Percentiles rank a stretch among this genome's conserved stretches.
phyloP scores from a whole-genome alignment of 2,113 vertebrate species.

The Thamnophis sirtalis region DNA sequence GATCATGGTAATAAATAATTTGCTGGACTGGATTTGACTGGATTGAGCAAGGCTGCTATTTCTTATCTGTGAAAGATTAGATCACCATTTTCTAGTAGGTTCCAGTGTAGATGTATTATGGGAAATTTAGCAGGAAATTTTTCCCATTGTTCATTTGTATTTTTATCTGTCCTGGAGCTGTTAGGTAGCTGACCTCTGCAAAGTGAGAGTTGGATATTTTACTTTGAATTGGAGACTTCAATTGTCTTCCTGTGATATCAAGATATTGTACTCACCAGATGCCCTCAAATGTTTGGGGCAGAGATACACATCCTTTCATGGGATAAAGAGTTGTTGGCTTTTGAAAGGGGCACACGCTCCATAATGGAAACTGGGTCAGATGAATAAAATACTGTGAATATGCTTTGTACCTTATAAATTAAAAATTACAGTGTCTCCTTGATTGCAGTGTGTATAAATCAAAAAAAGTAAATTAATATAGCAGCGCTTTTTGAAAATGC shows the following conservation, averaged over 20 bases:
- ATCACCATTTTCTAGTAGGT: not conserved
- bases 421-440: not conserved
- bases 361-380: not conserved
- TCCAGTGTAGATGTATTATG: not conserved
- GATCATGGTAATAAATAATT: not conserved
- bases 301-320: not conserved
- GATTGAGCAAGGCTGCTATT: not conserved
- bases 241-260: not conserved
- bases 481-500: not conserved
- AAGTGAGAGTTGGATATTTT: not conserved
- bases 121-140: not conserved
- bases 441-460: not conserved
- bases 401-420: not conserved
- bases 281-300: not conserved
- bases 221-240: not conserved
- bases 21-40: not conserved
- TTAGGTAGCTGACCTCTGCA: not conserved
- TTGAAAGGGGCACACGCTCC: not conserved
- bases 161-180: not conserved
- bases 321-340: not conserved
- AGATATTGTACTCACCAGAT: not conserved
- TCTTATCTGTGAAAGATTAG: not conserved
- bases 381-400: not conserved
- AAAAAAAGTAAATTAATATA: not conserved
- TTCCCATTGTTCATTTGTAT: not conserved